Evolutionary conservation across 2,888 invertebrate genomes (phyloP).

Genomic region (Pachliopta kotzebuea): DNA sequence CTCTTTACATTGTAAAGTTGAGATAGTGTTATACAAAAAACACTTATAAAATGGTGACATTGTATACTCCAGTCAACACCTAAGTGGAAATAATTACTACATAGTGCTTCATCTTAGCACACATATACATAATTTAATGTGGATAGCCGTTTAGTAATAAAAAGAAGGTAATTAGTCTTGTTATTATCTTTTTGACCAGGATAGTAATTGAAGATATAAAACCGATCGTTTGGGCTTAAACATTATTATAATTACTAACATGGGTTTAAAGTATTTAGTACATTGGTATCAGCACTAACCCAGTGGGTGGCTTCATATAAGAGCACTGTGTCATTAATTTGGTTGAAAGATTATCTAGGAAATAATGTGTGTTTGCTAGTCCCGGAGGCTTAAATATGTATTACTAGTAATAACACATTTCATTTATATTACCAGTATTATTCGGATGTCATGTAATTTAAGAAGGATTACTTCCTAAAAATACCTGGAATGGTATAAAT

Average conservation of each 20-base stretch:
- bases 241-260: conserved; percentile 27
- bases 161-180: not conserved
- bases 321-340: conserved; percentile 33
- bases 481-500: conserved; percentile 11
- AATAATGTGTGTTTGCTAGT: conserved; percentile 31
- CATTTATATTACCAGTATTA: conserved; percentile 10
- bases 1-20: no score
- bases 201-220: conserved; percentile 4
- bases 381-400: conserved; percentile 30
- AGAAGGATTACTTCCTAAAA: conserved; percentile 15
- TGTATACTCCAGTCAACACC: not conserved
- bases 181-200: not conserved
- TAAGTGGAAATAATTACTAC: not conserved
- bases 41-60: not conserved
- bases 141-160: conserved; percentile 13
- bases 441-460: conserved; percentile 25
- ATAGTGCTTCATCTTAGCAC: not conserved
- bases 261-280: conserved; percentile 27
- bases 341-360: conserved; percentile 17
- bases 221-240: conserved; percentile 7
- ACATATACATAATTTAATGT: not conserved
- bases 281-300: conserved; percentile 37
- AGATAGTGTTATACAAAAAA: no score
- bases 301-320: conserved; percentile 38
- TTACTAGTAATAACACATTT: conserved; percentile 20